These are phyloP conservation scores for Hassar affinis DNA, from an alignment of 2,113 vertebrate genomes.

Conservation along the genomic window DNA sequence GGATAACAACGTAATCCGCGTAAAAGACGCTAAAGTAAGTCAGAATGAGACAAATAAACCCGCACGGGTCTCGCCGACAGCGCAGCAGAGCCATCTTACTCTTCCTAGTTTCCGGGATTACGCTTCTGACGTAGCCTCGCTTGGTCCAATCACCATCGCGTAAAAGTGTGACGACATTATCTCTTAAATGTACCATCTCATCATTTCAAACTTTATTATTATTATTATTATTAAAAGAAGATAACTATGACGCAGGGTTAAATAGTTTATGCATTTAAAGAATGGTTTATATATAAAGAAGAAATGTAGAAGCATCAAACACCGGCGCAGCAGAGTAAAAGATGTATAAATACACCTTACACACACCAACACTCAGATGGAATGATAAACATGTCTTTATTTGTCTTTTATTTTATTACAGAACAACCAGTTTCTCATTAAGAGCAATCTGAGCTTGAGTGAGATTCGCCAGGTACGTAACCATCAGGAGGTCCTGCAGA, in stretches of 20 bases:
- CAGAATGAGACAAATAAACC: constrained; percentile 74
- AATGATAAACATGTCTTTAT: constrained; percentile 38
- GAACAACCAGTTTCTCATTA: constrained; percentile 73
- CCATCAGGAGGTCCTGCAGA: constrained; percentile 75
- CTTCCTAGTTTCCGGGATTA: constrained; percentile 61
- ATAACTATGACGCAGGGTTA: no score
- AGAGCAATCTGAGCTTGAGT: constrained; percentile 87
- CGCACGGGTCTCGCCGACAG: constrained; percentile 73
- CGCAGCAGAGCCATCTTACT: constrained; percentile 71
- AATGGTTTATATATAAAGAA: no score
- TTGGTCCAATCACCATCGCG: not conserved
- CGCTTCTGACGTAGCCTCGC: not conserved
- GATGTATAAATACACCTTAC: not conserved
- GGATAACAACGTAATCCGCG: constrained; percentile 79
- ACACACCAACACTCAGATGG: not conserved
- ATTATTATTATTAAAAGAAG: no score
- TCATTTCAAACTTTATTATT: not conserved
- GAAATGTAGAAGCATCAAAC: not conserved
- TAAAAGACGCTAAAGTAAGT: constrained; percentile 80
- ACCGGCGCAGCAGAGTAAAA: not conserved
- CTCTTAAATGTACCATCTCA: not conserved
- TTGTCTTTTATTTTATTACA: constrained; percentile 38
- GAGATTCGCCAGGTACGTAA: constrained; percentile 86
- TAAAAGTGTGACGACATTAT: not conserved
- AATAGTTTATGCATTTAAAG: no score